Conservation (phyloP, 2,888 invertebrate species). For the Gari tellinella region DNA sequence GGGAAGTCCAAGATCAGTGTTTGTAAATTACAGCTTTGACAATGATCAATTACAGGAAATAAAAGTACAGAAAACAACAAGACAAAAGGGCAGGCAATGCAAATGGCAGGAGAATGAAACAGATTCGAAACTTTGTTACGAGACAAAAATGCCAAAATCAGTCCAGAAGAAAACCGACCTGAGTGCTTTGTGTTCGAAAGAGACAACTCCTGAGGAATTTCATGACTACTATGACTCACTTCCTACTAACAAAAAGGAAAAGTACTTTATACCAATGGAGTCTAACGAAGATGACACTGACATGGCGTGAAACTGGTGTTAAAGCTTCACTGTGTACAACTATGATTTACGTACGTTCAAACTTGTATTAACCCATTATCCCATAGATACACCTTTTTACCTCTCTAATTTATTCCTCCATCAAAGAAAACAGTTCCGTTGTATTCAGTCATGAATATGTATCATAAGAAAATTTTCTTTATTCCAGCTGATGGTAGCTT, state of each 20-base stretch:
- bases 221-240: slow-evolving; percentile 15
- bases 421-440: too few species aligned
- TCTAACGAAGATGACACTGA: slow-evolving; percentile 31
- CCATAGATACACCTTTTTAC: too few species aligned
- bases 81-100: slow-evolving; percentile 4
- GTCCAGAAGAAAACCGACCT: slow-evolving; percentile 41
- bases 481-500: too few species aligned
- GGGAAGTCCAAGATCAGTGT: too few species aligned
- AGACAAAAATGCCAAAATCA: slow-evolving; percentile 22
- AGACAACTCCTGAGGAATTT: slow-evolving; percentile 36
- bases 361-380: too few species aligned
- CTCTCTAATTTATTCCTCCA: too few species aligned
- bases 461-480: too few species aligned
- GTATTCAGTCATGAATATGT: too few species aligned
- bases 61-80: slow-evolving; percentile 16
- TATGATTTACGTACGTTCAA: too few species aligned
- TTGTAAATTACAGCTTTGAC: too few species aligned
- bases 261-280: slow-evolving; percentile 28
- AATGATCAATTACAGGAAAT: slow-evolving; percentile 13
- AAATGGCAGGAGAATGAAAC: slow-evolving; percentile 14
- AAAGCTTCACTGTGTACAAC: too few species aligned
- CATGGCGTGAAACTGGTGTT: slow-evolving; percentile 2
- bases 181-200: slow-evolving; percentile 19
- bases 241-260: slow-evolving; percentile 16
- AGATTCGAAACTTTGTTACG: slow-evolving; percentile 12